phyloP scores from a whole-genome alignment of 2,797 vertebrate species.

The Epinephelus coioides region DNA sequence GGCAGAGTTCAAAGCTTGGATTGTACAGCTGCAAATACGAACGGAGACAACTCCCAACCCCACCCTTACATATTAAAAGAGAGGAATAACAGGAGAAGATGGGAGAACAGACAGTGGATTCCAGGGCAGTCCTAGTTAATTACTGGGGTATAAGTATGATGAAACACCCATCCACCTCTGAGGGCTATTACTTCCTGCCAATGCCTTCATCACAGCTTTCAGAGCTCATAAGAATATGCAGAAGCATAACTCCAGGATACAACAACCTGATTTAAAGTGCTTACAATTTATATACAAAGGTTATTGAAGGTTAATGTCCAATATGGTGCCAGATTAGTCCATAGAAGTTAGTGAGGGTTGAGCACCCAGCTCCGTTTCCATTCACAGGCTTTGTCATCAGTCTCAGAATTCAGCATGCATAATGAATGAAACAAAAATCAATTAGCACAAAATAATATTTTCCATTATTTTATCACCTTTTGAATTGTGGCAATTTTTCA shows the following conservation, averaged over 20 bases:
- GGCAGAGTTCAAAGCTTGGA: constrained; percentile 75
- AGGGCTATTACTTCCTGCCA: constrained; percentile 75
- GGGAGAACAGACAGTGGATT: constrained; percentile 63
- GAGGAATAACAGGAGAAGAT: constrained; percentile 46
- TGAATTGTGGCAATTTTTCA: constrained; percentile 52
- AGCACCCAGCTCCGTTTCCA: constrained; percentile 28
- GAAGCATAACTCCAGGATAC: constrained; percentile 67
- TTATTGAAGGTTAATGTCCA: constrained; percentile 65
- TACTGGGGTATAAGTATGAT: constrained; percentile 79
- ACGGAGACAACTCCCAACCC: constrained; percentile 47
- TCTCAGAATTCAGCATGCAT: constrained; percentile 34
- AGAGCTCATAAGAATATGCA: constrained; percentile 75
- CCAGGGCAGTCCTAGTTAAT: constrained; percentile 80
- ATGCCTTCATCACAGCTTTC: constrained; percentile 71
- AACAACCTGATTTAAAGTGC: constrained; percentile 68
- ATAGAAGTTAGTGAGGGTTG: constrained; percentile 33
- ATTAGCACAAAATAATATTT: constrained; percentile 47
- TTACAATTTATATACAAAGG: constrained; percentile 50
- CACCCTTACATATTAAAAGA: constrained; percentile 44
- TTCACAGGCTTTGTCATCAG: constrained; percentile 49
- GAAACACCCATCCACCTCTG: constrained; percentile 74
- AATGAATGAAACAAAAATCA: constrained; percentile 56
- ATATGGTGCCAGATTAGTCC: constrained; percentile 41
- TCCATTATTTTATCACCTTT: constrained; percentile 47
- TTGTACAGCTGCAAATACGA: constrained; percentile 77